These are phyloP conservation scores for Tupaia chinensis DNA, from an alignment of 2,113 vertebrate genomes.

Conservation along the genomic window DNA sequence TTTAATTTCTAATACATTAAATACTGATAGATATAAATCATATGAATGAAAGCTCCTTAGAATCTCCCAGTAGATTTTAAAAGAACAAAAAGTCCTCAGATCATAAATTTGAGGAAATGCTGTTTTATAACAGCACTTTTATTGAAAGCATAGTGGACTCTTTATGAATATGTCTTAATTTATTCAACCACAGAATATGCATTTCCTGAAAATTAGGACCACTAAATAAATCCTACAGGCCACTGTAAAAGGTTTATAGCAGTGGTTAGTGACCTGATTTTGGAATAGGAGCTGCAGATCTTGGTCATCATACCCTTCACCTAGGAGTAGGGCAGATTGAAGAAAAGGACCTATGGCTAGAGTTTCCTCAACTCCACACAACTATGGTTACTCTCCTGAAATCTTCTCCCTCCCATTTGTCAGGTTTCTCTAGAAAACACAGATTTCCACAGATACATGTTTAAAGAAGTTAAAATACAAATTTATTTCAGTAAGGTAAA, in stretches of 20 bases:
- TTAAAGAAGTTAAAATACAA: not conserved
- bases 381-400: not conserved
- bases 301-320: rapidly evolving
- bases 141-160: not conserved
- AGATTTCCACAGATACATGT: not conserved
- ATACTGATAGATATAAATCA: not conserved
- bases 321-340: rapidly evolving
- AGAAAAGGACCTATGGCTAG: not conserved
- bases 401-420: not conserved
- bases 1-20: not conserved
- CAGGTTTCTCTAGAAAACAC: not conserved
- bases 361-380: rapidly evolving
- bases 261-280: not conserved
- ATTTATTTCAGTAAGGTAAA: not conserved
- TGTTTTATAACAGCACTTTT: not conserved
- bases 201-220: not conserved
- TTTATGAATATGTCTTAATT: not conserved
- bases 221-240: not conserved
- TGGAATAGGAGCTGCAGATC: not conserved
- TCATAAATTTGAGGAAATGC: not conserved
- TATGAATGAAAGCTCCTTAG: not conserved
- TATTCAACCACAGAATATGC: not conserved
- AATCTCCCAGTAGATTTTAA: not conserved
- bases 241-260: not conserved
- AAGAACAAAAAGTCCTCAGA: not conserved